phyloP scores from a whole-genome alignment of 1,140 invertebrate species.

The Papilio glaucus region DNA sequence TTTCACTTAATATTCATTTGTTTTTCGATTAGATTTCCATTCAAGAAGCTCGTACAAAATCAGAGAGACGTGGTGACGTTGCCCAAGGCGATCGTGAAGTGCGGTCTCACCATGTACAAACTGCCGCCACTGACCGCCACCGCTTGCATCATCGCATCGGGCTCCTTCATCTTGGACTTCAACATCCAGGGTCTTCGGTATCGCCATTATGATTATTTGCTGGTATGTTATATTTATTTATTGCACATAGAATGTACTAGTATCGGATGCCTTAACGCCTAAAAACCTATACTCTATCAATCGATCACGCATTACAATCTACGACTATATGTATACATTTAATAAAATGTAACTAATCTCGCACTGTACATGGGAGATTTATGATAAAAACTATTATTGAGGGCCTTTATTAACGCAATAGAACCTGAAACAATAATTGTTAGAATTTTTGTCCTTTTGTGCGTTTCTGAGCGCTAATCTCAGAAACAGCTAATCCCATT shows the following conservation, averaged over 20 bases:
- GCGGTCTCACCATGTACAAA: slow-evolving; percentile 74
- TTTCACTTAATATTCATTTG: not conserved
- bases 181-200: slow-evolving; percentile 75
- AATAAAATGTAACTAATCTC: too few relatives aligned
- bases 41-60: slow-evolving; percentile 68
- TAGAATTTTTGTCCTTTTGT: too few relatives aligned
- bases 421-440: too few relatives aligned
- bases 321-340: too few relatives aligned
- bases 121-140: slow-evolving; percentile 69
- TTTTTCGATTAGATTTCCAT: slow-evolving; percentile 62
- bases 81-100: slow-evolving; percentile 74
- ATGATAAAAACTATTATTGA: too few relatives aligned
- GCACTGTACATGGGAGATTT: too few relatives aligned
- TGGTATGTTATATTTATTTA: slow-evolving; percentile 53
- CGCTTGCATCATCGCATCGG: slow-evolving; percentile 71
- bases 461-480: too few relatives aligned
- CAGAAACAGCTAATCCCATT: too few relatives aligned
- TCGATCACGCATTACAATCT: not conserved
- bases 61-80: slow-evolving; percentile 64
- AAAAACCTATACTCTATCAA: not conserved
- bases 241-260: not conserved
- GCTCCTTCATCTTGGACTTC: slow-evolving; percentile 76
- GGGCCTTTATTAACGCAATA: too few relatives aligned
- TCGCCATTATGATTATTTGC: slow-evolving; percentile 69
- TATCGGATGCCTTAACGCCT: too few relatives aligned